Percentiles rank a stretch among this genome's conserved stretches.
These are phyloP conservation scores for Galleria mellonella DNA, from an alignment of 1,140 invertebrate genomes.

Conservation along the genomic window DNA sequence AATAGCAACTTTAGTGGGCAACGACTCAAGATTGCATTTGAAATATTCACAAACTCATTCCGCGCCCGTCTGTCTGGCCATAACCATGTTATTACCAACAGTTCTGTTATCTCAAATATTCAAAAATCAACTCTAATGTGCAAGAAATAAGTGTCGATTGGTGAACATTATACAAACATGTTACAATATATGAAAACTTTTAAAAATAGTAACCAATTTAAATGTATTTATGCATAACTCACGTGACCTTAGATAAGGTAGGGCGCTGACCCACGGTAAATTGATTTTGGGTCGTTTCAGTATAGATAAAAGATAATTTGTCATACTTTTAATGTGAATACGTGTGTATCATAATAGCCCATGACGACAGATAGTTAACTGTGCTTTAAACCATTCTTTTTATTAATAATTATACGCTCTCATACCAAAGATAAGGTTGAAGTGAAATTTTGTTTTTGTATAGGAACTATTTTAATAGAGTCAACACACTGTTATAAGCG, in stretches of 20 bases:
- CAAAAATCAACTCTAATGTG: conserved; percentile 10
- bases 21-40: conserved; percentile 54
- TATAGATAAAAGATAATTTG: conserved; percentile 4
- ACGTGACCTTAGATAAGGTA: conserved; percentile 21
- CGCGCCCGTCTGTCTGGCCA: conserved; percentile 33
- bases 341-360: too few relatives aligned
- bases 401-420: too few relatives aligned
- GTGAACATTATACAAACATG: conserved; percentile 1
- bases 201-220: conserved; percentile 17
- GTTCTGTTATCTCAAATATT: background rate
- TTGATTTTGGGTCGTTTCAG: conserved; percentile 23
- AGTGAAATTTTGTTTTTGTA: too few relatives aligned
- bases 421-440: too few relatives aligned
- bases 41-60: conserved; percentile 62
- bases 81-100: conserved; percentile 19
- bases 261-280: conserved; percentile 23
- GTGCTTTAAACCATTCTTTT: too few relatives aligned
- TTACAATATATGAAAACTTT: conserved; percentile 13
- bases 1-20: conserved; percentile 51
- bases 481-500: too few relatives aligned
- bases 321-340: conserved; percentile 1
- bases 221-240: conserved; percentile 43
- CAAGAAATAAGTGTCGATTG: background rate
- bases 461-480: too few relatives aligned
- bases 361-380: too few relatives aligned